phyloP scores from a whole-genome alignment of 2,113 vertebrate genomes.

The Burhinus oedicnemus region DNA sequence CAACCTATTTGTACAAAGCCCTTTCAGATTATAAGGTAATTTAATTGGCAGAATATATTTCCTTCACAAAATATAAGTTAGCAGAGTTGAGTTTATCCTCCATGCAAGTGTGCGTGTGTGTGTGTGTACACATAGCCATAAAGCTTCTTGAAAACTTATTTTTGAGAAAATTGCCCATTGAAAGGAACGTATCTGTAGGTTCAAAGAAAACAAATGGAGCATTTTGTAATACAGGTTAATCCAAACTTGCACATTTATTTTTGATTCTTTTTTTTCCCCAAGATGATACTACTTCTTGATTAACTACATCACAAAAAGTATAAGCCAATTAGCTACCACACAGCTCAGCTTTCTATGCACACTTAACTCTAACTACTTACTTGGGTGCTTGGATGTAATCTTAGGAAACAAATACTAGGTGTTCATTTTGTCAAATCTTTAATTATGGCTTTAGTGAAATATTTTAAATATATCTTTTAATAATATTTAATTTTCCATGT shows the following conservation, averaged over 20 bases:
- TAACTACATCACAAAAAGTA: neutral
- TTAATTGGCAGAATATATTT: neutral
- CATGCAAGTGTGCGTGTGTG: rapidly evolving
- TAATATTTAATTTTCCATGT: neutral
- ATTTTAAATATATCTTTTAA: neutral
- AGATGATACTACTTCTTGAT: neutral
- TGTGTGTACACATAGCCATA: rapidly evolving
- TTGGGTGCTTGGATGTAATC: neutral
- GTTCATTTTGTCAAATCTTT: neutral
- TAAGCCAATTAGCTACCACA: neutral
- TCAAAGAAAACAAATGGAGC: rapidly evolving
- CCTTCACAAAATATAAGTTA: neutral
- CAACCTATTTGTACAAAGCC: neutral
- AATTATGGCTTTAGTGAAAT: neutral
- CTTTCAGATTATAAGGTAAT: neutral
- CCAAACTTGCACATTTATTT: neutral
- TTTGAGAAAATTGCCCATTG: neutral
- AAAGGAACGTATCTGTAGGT: neutral
- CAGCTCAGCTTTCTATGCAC: neutral
- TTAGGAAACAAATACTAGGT: neutral
- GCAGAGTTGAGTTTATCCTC: neutral
- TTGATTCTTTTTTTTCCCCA: neutral
- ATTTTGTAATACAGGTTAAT: neutral
- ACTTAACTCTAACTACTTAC: neutral
- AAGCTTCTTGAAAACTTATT: neutral